Percentiles rank a stretch among this genome's conserved stretches.
These are phyloP conservation scores for Tenodera sinensis DNA, from an alignment of 2,888 invertebrate species.

Conservation along the genomic window DNA sequence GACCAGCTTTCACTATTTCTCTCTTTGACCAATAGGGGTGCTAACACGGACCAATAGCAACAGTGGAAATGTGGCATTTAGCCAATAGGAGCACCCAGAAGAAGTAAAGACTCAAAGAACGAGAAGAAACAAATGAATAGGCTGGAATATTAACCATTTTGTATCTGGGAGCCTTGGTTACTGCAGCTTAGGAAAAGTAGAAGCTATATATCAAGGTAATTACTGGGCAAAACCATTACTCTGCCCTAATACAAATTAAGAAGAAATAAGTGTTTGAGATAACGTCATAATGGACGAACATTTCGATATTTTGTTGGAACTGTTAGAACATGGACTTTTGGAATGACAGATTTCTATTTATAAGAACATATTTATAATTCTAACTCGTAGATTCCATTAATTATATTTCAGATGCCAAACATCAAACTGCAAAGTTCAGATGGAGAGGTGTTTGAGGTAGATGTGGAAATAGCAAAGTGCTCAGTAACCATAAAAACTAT, in stretches of 20 bases:
- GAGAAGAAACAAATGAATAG: background rate
- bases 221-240: background rate
- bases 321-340: background rate
- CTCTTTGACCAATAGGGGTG: background rate
- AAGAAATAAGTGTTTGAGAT: too few relatives aligned
- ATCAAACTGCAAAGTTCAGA: conserved; percentile 94
- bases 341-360: background rate
- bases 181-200: background rate
- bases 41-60: background rate
- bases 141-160: background rate
- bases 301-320: background rate
- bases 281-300: too few relatives aligned
- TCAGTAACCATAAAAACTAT: conserved; percentile 98
- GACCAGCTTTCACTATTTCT: background rate
- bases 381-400: background rate
- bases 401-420: conserved; percentile 72
- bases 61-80: background rate
- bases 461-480: conserved; percentile 95
- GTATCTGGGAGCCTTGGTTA: background rate
- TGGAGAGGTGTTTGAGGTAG: conserved; percentile 92
- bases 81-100: background rate
- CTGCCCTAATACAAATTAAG: too few relatives aligned
- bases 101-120: background rate
- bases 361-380: background rate
- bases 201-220: background rate